These are phyloP conservation scores for Drosophila virilis DNA, from an alignment of 1,140 invertebrate species.

Conservation along the genomic window DNA sequence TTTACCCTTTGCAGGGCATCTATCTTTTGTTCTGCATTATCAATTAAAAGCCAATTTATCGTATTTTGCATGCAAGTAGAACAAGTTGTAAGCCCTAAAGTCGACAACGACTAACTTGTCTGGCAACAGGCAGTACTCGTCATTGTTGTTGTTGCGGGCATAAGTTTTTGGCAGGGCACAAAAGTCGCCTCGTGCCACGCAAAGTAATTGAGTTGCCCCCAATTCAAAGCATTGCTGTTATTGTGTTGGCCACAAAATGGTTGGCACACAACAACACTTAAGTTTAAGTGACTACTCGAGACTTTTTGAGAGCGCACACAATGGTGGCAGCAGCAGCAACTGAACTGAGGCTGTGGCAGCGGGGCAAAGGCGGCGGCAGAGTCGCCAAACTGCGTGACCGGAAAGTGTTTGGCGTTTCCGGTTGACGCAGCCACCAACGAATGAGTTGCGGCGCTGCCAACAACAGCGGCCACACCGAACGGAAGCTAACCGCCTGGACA, in stretches of 20 bases:
- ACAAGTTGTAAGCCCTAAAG: slow-evolving; percentile 12
- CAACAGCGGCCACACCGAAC: slow-evolving; percentile 33
- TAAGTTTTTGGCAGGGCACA: slow-evolving; percentile 35
- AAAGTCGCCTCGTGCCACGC: slow-evolving; percentile 59
- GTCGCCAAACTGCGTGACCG: slow-evolving; percentile 71
- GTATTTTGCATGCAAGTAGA: slow-evolving; percentile 43
- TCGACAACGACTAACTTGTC: slow-evolving; percentile 35
- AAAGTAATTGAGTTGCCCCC: slow-evolving; percentile 74
- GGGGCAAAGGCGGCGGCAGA: slow-evolving; percentile 21
- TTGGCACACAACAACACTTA: slow-evolving; percentile 77
- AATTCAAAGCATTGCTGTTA: slow-evolving; percentile 50
- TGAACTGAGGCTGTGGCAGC: background rate
- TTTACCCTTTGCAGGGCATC: slow-evolving; percentile 24
- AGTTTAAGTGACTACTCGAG: slow-evolving; percentile 78
- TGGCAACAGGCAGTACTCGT: slow-evolving; percentile 45
- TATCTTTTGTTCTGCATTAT: slow-evolving; percentile 32
- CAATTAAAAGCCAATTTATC: slow-evolving; percentile 72
- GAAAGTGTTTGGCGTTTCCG: slow-evolving; percentile 77
- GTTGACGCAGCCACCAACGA: slow-evolving; percentile 59
- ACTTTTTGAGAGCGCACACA: slow-evolving; percentile 49
- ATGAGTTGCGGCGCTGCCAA: slow-evolving; percentile 34
- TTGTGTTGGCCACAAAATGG: slow-evolving; percentile 74
- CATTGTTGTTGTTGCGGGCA: slow-evolving; percentile 8
- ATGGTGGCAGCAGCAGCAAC: slow-evolving; percentile 9
- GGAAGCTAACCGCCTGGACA: slow-evolving; percentile 70